phyloP scores from a whole-genome alignment of 2,888 invertebrate genomes.

The Amphipyra berbera region DNA sequence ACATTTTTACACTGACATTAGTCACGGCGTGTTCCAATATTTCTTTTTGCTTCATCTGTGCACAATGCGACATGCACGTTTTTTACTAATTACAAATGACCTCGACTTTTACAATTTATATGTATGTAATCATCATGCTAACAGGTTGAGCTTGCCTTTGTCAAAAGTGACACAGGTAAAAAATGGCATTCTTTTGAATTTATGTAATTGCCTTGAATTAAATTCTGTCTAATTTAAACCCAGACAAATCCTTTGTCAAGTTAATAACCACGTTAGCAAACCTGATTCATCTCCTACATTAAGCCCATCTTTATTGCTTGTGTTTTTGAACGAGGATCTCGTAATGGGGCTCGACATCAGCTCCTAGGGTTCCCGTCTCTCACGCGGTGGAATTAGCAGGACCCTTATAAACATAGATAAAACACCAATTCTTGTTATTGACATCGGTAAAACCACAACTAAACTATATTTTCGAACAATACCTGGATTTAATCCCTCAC shows the following conservation, averaged over 20 bases:
- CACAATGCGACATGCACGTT: constrained; percentile 5
- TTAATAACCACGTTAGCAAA: constrained; percentile 28
- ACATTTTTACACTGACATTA: neutral
- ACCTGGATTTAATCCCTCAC: too few relatives aligned
- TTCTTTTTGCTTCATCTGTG: constrained; percentile 8
- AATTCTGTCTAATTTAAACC: constrained; percentile 46
- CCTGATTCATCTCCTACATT: constrained; percentile 28
- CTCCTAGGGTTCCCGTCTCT: neutral
- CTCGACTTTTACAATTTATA: constrained; percentile 8
- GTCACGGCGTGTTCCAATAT: constrained; percentile 1
- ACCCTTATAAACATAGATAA: constrained; percentile 21
- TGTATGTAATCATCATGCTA: constrained; percentile 6
- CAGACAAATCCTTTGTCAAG: constrained; percentile 41
- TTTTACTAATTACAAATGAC: neutral
- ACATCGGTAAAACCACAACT: constrained; percentile 7
- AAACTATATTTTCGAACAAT: constrained; percentile 8
- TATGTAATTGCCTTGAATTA: constrained; percentile 39
- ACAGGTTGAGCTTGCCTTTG: constrained; percentile 38
- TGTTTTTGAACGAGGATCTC: constrained; percentile 18
- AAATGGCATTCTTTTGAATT: constrained; percentile 51
- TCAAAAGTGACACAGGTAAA: constrained; percentile 53
- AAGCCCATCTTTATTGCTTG: constrained; percentile 14
- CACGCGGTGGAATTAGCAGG: constrained; percentile 21
- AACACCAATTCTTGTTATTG: constrained; percentile 21
- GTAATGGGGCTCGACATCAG: constrained; percentile 24